Percentiles rank a stretch among this genome's conserved stretches.
These are phyloP conservation scores for Helicoverpa assulta DNA, from an alignment of 2,888 invertebrate genomes.

Conservation along the genomic window DNA sequence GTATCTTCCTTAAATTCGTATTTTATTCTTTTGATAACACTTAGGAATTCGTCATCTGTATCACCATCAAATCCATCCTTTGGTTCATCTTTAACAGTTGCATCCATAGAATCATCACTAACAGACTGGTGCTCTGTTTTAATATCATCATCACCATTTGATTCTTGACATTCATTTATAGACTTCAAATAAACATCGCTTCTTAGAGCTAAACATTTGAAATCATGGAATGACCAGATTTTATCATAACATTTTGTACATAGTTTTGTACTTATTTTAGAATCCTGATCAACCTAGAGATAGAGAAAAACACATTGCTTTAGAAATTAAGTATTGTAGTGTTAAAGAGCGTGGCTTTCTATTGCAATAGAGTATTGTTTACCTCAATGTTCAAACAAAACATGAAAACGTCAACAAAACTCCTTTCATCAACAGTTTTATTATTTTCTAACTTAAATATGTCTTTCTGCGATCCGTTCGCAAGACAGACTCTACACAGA, in stretches of 20 bases:
- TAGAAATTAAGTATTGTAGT: not conserved
- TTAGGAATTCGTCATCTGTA: slow-evolving; percentile 80
- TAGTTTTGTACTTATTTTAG: slow-evolving; percentile 73
- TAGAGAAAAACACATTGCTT: slow-evolving; percentile 14
- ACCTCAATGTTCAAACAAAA: slow-evolving; percentile 82
- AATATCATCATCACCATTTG: slow-evolving; percentile 47
- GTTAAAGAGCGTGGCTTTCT: not conserved
- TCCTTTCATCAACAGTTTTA: slow-evolving; percentile 60
- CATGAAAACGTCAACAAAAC: slow-evolving; percentile 70
- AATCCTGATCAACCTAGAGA: slow-evolving; percentile 71
- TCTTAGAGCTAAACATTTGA: slow-evolving; percentile 77
- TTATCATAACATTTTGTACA: slow-evolving; percentile 80
- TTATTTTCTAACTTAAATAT: slow-evolving; percentile 65
- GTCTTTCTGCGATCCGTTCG: slow-evolving; percentile 67
- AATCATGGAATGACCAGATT: slow-evolving; percentile 76
- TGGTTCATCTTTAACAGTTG: slow-evolving; percentile 62
- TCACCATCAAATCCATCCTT: slow-evolving; percentile 54
- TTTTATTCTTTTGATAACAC: slow-evolving; percentile 67
- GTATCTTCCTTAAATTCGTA: slow-evolving; percentile 70
- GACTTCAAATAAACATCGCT: slow-evolving; percentile 74
- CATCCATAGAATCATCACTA: slow-evolving; percentile 48
- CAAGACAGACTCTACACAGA: slow-evolving; percentile 77
- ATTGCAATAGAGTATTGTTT: slow-evolving; percentile 50
- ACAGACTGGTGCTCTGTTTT: slow-evolving; percentile 47
- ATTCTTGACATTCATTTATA: slow-evolving; percentile 32